Evolutionary conservation across 1,140 invertebrate genomes (phyloP), one percentile per base, ranked within the genome.

Genomic region (Bombus terrestris): DNA sequence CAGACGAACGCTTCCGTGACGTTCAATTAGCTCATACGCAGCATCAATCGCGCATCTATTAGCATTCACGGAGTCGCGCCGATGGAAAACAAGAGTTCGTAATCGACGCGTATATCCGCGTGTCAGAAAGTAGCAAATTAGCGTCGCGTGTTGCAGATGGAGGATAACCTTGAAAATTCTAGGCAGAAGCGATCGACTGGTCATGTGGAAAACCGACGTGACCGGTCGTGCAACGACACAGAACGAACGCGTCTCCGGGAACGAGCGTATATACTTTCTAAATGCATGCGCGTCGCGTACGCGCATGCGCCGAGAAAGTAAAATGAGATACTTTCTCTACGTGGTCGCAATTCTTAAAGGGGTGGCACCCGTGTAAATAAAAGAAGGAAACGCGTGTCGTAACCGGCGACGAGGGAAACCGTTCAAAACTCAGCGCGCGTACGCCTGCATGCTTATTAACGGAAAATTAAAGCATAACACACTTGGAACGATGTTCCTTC

Each of bases 321-420:
- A 78, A 77, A 41, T n/a, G 74, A 57, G 39, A 74, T 47, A 83
- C 81, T 83, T 83, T 83, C 81, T 75, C 81, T 76, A 47, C 81
- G 81, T 47, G 57, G 47, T 41, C 39, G 47, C 25, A 37, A 57
- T 81, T 39, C 68, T 77, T 62, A 64, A 62, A 35, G 74, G 75
- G 37, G 28, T 77, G 35, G 25, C 35, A 10, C 37, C 22, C 47
- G 32, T 39, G 47, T 43, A 57, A 28, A 57, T 37, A 41, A 73
- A 73, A 57, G 35, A 57, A 62, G 57, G 75, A 64, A 77, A 59
- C 57, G 57, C 53, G n/a, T 77, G 37, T 39, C 35, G 57, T 62
- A 77, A 77, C 75, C 32, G 28, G 13, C 9, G 18, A 35, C 64
- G 35, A 69, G 35, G 32, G 71, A 69, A 39, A 64, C 43, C 47